Evolutionary conservation across 2,113 vertebrate genomes (phyloP).

Genomic region (Catharus fuscescens): DNA sequence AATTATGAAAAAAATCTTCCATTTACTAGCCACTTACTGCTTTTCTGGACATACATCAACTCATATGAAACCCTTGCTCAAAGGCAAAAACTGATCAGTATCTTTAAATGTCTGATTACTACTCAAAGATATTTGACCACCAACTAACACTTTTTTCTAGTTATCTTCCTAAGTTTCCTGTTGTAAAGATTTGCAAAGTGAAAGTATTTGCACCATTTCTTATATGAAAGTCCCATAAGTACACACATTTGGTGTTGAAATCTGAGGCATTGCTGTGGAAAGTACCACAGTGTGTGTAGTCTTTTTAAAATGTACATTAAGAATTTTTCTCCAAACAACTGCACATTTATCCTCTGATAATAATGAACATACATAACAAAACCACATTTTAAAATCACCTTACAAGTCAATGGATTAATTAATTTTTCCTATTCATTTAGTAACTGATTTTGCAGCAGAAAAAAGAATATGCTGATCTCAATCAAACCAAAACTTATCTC

Average conservation of each 20-base stretch:
- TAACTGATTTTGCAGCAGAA: neutral
- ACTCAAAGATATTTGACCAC: neutral
- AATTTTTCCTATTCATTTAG: neutral
- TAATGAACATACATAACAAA: neutral
- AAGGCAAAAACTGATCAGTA: neutral
- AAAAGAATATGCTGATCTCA: neutral
- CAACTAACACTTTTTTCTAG: neutral
- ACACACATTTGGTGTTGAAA: neutral
- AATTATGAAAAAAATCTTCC: neutral
- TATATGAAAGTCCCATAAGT: neutral
- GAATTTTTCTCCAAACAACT: neutral
- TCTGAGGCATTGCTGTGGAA: neutral
- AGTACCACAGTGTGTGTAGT: neutral
- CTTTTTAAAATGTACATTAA: neutral
- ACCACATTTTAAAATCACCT: neutral
- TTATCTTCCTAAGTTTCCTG: neutral
- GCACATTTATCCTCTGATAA: neutral
- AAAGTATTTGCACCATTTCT: neutral
- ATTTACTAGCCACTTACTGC: neutral
- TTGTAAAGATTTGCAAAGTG: neutral
- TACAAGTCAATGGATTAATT: neutral
- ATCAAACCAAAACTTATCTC: neutral
- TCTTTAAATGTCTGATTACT: neutral
- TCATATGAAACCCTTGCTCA: neutral
- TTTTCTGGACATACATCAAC: neutral